Evolutionary conservation across 2,113 vertebrate genomes (phyloP).

Genomic region (Oenanthe melanoleuca): DNA sequence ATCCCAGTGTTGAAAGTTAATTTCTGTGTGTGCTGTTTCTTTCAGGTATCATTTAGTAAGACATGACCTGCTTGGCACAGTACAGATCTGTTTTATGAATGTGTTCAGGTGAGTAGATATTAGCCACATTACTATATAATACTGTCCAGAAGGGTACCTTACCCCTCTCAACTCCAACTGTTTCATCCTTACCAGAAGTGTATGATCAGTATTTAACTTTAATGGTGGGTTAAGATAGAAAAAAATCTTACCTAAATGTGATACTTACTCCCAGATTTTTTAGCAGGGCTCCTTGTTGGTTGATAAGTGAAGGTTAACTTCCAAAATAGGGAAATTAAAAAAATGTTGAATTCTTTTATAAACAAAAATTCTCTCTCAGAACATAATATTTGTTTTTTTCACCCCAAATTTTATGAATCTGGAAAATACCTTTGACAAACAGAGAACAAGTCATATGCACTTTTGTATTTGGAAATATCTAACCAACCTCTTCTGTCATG

Average conservation of each 20-base stretch:
- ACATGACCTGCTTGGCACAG: neutral
- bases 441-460: neutral
- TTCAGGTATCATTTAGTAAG: neutral
- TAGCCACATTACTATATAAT: fast-evolving
- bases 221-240: neutral
- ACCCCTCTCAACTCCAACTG: neutral
- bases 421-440: neutral
- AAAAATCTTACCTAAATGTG: neutral
- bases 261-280: neutral
- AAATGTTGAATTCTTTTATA: neutral
- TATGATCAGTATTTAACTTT: neutral
- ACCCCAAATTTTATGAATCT: neutral
- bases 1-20: neutral
- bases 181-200: neutral
- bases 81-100: neutral
- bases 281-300: neutral
- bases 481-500: neutral
- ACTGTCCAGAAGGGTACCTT: neutral
- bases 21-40: neutral
- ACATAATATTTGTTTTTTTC: neutral
- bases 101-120: neutral
- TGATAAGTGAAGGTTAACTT: neutral
- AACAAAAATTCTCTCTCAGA: neutral
- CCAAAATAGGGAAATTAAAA: neutral
- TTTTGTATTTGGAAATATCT: neutral